These are phyloP conservation scores for Trissoscelio sp. DNA, from an alignment of 2,888 invertebrate species.

Conservation along the genomic window DNA sequence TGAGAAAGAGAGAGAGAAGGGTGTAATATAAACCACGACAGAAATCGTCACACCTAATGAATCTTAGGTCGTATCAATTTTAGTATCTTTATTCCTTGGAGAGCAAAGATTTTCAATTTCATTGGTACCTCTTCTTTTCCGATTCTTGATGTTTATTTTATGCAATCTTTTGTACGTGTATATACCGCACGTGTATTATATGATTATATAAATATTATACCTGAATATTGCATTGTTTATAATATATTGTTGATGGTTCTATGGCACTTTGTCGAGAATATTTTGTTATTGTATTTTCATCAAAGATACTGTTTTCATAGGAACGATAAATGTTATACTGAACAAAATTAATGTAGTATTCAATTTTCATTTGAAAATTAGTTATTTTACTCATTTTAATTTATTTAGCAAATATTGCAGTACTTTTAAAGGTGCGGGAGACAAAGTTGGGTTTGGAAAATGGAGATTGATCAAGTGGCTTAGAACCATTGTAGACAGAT, in stretches of 20 bases:
- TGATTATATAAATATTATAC: constrained; percentile 25
- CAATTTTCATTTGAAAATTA: too few species aligned
- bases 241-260: constrained; percentile 16
- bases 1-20: background rate
- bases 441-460: too few species aligned
- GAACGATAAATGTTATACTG: too few species aligned
- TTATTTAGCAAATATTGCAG: too few species aligned
- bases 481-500: background rate
- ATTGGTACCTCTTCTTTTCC: background rate
- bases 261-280: constrained; percentile 1
- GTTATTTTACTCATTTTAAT: too few species aligned
- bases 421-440: too few species aligned
- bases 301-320: too few species aligned
- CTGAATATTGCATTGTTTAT: constrained; percentile 14
- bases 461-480: background rate
- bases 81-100: background rate
- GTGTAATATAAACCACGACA: background rate
- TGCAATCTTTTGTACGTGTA: constrained; percentile 35
- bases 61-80: background rate
- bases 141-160: constrained; percentile 25
- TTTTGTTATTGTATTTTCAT: too few species aligned
- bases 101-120: background rate
- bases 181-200: constrained; percentile 38
- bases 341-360: too few species aligned
- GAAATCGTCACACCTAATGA: background rate